Conservation (phyloP, 2,113 vertebrate genomes). For the Sapayoa aenigma region DNA sequence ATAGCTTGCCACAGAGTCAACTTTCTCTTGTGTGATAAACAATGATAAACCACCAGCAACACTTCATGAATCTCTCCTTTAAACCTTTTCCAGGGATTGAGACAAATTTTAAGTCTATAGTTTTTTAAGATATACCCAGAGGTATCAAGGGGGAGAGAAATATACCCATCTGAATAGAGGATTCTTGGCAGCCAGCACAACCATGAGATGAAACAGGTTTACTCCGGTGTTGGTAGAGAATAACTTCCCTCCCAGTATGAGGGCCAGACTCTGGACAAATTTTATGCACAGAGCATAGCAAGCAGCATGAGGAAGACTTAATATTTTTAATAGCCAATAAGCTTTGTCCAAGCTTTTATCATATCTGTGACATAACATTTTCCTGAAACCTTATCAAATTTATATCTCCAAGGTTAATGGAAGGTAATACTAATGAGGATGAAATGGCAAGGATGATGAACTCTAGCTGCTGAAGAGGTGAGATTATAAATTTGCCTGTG, state of each 20-base stretch:
- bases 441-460: not conserved
- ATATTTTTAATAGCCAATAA: not conserved
- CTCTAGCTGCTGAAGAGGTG: not conserved
- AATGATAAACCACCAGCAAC: not conserved
- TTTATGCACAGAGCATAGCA: not conserved
- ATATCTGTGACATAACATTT: not conserved
- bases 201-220: not conserved
- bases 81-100: not conserved
- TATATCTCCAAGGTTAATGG: not conserved
- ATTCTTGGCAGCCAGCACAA: not conserved
- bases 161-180: not conserved
- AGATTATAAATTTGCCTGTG: not conserved
- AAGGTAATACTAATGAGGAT: not conserved
- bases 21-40: not conserved
- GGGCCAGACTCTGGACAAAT: not conserved
- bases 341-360: not conserved
- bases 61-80: not conserved
- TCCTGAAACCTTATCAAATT: not conserved
- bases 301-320: not conserved
- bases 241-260: not conserved
- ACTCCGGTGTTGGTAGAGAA: not conserved
- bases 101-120: not conserved
- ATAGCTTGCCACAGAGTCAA: not conserved
- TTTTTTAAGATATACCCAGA: not conserved
- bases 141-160: slow-evolving; percentile 1